Evolutionary conservation across 2,888 invertebrate species (phyloP), one percentile per base, ranked within the genome.

Genomic region (Metopia argyrocephala): DNA sequence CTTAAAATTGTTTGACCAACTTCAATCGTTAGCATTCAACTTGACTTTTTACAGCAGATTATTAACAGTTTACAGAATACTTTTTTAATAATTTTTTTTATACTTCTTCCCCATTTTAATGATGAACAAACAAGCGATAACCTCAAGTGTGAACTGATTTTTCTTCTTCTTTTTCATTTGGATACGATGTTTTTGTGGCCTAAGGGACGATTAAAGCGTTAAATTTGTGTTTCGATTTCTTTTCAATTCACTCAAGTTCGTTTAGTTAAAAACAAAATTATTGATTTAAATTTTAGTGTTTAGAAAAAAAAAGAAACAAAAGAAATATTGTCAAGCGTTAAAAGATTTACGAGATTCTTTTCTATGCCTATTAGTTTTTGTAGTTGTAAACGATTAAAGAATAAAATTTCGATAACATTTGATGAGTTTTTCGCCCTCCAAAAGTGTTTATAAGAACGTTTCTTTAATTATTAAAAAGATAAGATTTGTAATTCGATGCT

Each of bases 101-200:
- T 65, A n/a, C 45, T 52, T 25, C 38, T n/a, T 9, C 64, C 70
- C 27, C 31, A 59, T 48, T 21, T 68, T 76, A 78, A 81, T 78
- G 78, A 81, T 66, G 78, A 81, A 81, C 78, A 74, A 81, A 81
- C 81, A 81, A 74, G 74, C 70, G 81, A 81, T 81, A 81, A 81
- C 81, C 81, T 81, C 23, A 61, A 54, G 74, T 74, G 81, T 74
- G 78, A 81, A 81, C 80, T 81, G 80, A 80, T 74, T 76, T 68
- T 46, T 20, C 61, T 54, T 23, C 15, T 74, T 76, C 64, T 46
- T 20, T 66, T 54, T 23, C 15, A 38, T 38, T 38, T 15, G 38
- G 38, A 38, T 15, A 12, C 15, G 4, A 38, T 38, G 38, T 12
- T 4, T 38, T 15, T 38, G 38, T 12, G 38, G 38, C 15, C 15